Base-by-base conservation (phyloP, 2,888 invertebrate genomes). In the Calameuta idolon region DNA sequence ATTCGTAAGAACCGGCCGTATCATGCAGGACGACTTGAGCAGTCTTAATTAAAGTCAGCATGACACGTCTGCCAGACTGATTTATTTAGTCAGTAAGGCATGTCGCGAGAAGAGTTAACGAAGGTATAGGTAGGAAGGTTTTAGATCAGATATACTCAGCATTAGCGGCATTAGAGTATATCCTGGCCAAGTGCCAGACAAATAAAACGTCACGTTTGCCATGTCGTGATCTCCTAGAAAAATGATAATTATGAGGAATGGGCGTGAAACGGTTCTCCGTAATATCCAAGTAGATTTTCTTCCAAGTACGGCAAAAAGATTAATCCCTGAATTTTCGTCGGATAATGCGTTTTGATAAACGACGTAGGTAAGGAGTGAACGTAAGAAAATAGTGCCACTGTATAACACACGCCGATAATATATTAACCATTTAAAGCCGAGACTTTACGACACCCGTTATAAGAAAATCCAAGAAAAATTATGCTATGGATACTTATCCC, bases 41-140 rank as follows among this genome's bases (percentile, higher is more conserved):
- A 34, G 71, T 33, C 71, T 71, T 71, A 71, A 71, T 71, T 71
- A 71, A 71, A 71, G 31, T 71, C 71, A 33, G 34, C 71, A 9
- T 71, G 71, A 71, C 71, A 71, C 31, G 71, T 11, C 33, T 71
- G 71, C 23, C 31, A 71, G 71, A 34, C 34, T 31, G 71, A 71
- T 71, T 71, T 71, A 71, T 71, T 33, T 34, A 23, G 15, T 31
- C 33, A 31, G 33, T 9, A 34, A 71, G 71, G 12, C 71, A 31
- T 34, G 31, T 71, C 31, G 15, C 71, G 71, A 71, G 34, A 34
- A 31, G 71, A 33, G 71, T 71, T 71, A 71, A 15, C 23, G 12
- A 34, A 34, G 31, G 34, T 31, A 31, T 12, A 34, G 71, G 23
- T 31, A 31, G 34, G n/a, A 5, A 31, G 12, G 31, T 71, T 11